Conservation (phyloP, 2,888 invertebrate species). For the Saturnia japonica region DNA sequence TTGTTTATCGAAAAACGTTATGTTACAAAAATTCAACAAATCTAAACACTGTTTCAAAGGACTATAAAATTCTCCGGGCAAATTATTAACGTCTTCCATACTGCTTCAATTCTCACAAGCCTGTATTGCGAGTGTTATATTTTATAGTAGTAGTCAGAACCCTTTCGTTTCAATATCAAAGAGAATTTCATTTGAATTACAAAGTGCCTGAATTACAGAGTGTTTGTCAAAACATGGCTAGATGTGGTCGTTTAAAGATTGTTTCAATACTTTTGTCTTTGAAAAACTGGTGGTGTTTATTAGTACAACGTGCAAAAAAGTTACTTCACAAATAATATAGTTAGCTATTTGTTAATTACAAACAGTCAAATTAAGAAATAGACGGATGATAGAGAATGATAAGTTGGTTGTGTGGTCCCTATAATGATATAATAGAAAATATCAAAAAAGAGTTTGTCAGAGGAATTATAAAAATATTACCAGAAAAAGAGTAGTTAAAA, state of each 20-base stretch:
- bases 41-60: conserved; percentile 32
- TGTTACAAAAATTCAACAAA: conserved; percentile 32
- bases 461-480: too few relatives aligned
- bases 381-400: too few relatives aligned
- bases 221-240: conserved; percentile 2
- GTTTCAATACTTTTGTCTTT: background rate
- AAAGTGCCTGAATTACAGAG: conserved; percentile 11
- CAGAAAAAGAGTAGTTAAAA: too few relatives aligned
- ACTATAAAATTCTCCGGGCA: conserved; percentile 35
- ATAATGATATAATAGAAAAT: too few relatives aligned
- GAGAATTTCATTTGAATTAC: conserved; percentile 10
- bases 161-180: conserved; percentile 12
- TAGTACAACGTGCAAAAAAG: conserved; percentile 2
- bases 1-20: conserved; percentile 32
- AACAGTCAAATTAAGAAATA: too few relatives aligned
- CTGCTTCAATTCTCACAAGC: background rate
- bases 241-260: conserved; percentile 9
- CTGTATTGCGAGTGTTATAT: background rate
- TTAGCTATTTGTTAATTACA: too few relatives aligned
- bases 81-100: conserved; percentile 29
- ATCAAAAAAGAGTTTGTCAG: too few relatives aligned
- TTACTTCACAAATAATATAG: background rate
- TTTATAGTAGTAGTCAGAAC: background rate
- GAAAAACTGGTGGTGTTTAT: background rate
- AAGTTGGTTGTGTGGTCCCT: too few relatives aligned